Evolutionary conservation across 2,888 invertebrate species (phyloP).

Genomic region (Erebia palarica): DNA sequence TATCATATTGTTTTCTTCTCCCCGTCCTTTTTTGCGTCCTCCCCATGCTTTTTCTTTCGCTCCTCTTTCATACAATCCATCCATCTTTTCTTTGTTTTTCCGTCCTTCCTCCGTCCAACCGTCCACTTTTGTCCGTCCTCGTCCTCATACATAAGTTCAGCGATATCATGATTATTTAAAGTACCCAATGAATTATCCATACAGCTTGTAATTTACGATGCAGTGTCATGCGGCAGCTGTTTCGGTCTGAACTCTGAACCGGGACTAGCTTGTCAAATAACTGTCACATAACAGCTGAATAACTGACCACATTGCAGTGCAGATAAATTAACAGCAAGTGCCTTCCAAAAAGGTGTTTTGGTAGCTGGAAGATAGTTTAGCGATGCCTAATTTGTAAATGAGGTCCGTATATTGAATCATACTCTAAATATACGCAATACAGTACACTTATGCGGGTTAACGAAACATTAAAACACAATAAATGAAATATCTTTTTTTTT

Average conservation of each 20-base stretch:
- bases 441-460: not conserved
- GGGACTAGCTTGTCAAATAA: conserved; percentile 22
- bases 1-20: too few species aligned
- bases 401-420: not conserved
- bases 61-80: too few species aligned
- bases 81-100: too few species aligned
- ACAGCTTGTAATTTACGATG: conserved; percentile 2
- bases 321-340: conserved; percentile 31
- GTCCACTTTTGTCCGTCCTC: too few species aligned
- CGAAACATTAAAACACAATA: too few species aligned
- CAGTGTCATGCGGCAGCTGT: conserved; percentile 19
- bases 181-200: not conserved
- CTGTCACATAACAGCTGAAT: conserved; percentile 32
- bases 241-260: conserved; percentile 14
- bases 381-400: not conserved
- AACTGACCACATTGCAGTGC: conserved; percentile 30
- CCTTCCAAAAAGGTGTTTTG: conserved; percentile 2
- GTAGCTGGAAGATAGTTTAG: not conserved
- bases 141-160: too few species aligned
- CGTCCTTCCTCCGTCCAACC: too few species aligned
- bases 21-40: too few species aligned
- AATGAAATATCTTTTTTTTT: too few species aligned
- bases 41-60: too few species aligned
- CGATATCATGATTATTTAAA: not conserved
- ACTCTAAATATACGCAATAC: not conserved